Evolutionary conservation across 2,888 invertebrate species (phyloP), one percentile per base, ranked within the genome.

Genomic region (Eumacrocentrus americanus): DNA sequence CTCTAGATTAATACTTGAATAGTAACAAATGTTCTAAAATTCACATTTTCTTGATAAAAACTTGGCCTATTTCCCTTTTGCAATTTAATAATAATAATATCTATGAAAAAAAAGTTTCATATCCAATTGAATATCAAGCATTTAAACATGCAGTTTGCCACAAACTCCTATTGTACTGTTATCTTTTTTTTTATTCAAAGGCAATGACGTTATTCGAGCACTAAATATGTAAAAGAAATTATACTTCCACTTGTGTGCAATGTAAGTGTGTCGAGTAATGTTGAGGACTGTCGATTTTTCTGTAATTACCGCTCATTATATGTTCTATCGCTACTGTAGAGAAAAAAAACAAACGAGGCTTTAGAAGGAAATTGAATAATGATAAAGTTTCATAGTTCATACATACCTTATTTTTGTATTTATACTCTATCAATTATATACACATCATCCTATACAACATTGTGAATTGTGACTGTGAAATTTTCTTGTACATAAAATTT

Each of bases 391-490:
- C n/a, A n/a, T n/a, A n/a, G n/a, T n/a, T n/a, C n/a, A n/a, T n/a
- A n/a, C n/a, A n/a, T n/a, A n/a, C n/a, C n/a, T n/a, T n/a, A n/a
- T n/a, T n/a, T n/a, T n/a, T n/a, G n/a, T n/a, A n/a, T n/a, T 29
- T 6, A 29, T 29, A 29, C 29, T 9, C 29, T 6, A 29, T 29
- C 9, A n/a, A 6, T 29, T 29, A 29, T 29, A 29, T 29, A 29
- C 4, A 9, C 69, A 70, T 70, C 68, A 69, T 71, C 70, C 4
- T 29, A 29, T 29, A 29, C 4, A 29, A 4, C 9, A 62, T 72
- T 70, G 61, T 72, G 61, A 74, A 67, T 72, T 74, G 72, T 72
- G 71, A 72, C 72, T 62, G 73, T 75, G 74, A 70, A 74, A 74
- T 76, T 70, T 70, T 50, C 16, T 50, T 51, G 51, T 52, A 38